phyloP scores from a whole-genome alignment of 2,888 invertebrate genomes.

The Pachliopta kotzebuea region DNA sequence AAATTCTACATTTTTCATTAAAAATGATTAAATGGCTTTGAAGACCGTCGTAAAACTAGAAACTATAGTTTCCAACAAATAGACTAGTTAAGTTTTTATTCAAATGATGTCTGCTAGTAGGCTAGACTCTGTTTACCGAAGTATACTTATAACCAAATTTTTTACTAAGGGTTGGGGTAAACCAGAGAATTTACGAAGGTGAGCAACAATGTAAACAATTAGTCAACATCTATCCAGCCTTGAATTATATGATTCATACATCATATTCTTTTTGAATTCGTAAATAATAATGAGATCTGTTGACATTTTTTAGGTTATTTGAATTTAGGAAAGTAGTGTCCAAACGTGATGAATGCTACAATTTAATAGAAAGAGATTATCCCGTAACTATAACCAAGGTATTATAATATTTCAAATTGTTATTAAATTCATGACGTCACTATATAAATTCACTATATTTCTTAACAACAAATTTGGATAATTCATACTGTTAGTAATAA shows the following conservation, averaged over 20 bases:
- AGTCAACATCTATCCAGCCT: constrained; percentile 28
- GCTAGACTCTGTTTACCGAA: constrained; percentile 91
- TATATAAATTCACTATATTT: too few relatives aligned
- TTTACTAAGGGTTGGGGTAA: constrained; percentile 98
- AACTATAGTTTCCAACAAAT: constrained; percentile 32
- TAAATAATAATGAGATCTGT: constrained; percentile 21
- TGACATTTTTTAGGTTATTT: constrained; percentile 86
- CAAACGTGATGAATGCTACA: constrained; percentile 89
- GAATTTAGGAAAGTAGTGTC: constrained; percentile 94
- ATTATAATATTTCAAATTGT: constrained; percentile 36
- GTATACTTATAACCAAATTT: constrained; percentile 92
- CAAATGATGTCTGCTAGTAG: constrained; percentile 80
- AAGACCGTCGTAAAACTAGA: constrained; percentile 36
- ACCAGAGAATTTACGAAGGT: constrained; percentile 94
- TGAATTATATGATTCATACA: constrained; percentile 26
- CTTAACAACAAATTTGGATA: too few relatives aligned
- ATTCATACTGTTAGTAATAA: too few relatives aligned
- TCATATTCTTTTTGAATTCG: not conserved
- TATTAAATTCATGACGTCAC: too few relatives aligned
- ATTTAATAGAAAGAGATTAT: constrained; percentile 90
- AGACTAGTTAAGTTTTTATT: constrained; percentile 34
- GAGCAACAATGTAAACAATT: constrained; percentile 39
- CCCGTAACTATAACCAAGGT: constrained; percentile 94
- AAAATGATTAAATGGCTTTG: constrained; percentile 51
- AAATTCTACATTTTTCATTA: constrained; percentile 16